These are phyloP conservation scores for Mantis religiosa DNA, from an alignment of 2,888 invertebrate genomes.

Conservation along the genomic window DNA sequence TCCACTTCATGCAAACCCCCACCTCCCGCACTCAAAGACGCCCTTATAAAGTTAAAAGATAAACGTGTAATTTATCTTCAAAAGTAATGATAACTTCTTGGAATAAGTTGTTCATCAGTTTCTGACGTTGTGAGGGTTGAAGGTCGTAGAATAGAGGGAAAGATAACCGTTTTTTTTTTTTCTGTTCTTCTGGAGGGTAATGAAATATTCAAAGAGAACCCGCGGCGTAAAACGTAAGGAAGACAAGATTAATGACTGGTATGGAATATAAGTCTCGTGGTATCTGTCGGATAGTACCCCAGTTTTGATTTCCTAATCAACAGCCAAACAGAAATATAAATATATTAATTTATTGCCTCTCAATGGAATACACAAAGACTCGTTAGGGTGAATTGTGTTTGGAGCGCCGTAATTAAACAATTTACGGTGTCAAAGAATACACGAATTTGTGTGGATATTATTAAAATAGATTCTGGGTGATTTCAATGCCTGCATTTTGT, in stretches of 20 bases:
- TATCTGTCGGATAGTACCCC: not conserved
- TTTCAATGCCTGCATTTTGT: not conserved
- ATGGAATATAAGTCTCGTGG: not conserved
- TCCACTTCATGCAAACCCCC: not conserved
- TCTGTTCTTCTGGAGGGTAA: not conserved
- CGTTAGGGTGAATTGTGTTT: not conserved
- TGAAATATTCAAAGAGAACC: not conserved
- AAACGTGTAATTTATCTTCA: not conserved
- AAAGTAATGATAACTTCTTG: not conserved
- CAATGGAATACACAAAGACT: not conserved
- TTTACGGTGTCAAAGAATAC: not conserved
- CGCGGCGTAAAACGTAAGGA: not conserved
- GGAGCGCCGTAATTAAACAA: not conserved
- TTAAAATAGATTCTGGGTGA: not conserved
- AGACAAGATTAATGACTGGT: not conserved
- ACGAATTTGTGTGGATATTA: not conserved
- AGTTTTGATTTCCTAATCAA: not conserved
- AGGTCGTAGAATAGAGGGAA: not conserved
- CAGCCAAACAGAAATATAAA: not conserved
- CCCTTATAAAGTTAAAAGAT: not conserved
- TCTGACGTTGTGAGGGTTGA: not conserved
- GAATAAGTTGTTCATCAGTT: not conserved
- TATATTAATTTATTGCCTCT: not conserved
- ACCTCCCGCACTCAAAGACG: not conserved
- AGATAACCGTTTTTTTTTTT: not conserved